Base-by-base conservation (phyloP, 2,113 vertebrate species). In the Neolamprologus caudopunctatus region DNA sequence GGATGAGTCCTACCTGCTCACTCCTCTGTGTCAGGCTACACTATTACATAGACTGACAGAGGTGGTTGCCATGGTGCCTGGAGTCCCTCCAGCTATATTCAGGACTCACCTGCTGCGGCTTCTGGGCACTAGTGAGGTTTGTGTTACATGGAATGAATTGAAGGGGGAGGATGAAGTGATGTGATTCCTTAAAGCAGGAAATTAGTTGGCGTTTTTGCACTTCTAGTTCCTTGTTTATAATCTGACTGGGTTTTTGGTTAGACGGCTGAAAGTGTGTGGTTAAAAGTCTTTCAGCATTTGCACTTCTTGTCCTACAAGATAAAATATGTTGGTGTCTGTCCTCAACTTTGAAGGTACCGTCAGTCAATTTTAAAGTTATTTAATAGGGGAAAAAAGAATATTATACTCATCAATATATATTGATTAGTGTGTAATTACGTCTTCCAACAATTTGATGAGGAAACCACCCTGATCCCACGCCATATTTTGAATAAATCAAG, bases 71-170 rank as follows among this genome's bases (percentile, higher is more conserved):
- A 97, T 97, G 90, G 96, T 97, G 1, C 97, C 97, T 3, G 97
- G 96, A 6, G 95, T 98, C 83, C 95, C 97, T 1, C 98, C 97
- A 0, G 93, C 95, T 2, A 91, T 98, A 66, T 98, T 98, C 90
- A 97, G 97, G 90, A 96, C 97, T 2, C 97, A 98, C 87, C 93
- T 98, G 83, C 96, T 98, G 35, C 96, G 97, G 16, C 95, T 98
- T 6, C 96, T 98, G 24, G 97, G 98, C 66, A 97, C 97, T 0
- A 96, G 94, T 2, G 94, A 97, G 87, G 93, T 97, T 16, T 11
- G 90, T 93, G 19, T 88, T 28, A 68, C 73, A 51, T n/a, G 24
- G 42, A 1, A 0, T 5, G 2, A 71, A 6, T 16, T 26, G 13
- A 26, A 26, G 21, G 61, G 19, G 61, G 10, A 21, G 19, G 14